These are phyloP conservation scores for Limonius californicus DNA, from an alignment of 1,140 invertebrate species.

Conservation along the genomic window DNA sequence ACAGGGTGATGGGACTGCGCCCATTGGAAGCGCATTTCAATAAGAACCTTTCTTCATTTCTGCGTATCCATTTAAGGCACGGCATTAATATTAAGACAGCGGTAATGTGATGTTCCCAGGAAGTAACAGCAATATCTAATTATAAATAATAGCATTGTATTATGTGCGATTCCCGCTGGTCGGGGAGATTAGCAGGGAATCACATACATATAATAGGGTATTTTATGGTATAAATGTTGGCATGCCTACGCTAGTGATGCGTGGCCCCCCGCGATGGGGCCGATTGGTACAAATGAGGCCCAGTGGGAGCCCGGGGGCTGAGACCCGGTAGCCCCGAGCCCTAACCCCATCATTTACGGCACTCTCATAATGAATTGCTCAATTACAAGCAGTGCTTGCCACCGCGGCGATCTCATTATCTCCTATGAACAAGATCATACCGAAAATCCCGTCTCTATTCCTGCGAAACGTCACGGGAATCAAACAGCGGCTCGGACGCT, in stretches of 20 bases:
- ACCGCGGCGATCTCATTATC: conserved; percentile 25
- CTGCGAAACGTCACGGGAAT: not conserved
- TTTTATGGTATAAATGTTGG: not conserved
- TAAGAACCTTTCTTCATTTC: no score
- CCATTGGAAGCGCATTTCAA: no score
- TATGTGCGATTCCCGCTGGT: not conserved
- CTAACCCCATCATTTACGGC: conserved; percentile 20
- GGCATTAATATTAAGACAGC: not conserved
- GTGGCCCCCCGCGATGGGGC: conserved; percentile 20
- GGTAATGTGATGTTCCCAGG: not conserved
- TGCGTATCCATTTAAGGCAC: no score
- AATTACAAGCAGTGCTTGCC: conserved; percentile 24
- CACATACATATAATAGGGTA: not conserved
- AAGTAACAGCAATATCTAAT: not conserved
- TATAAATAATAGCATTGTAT: not conserved
- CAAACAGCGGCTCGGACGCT: no score
- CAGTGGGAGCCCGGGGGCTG: conserved; percentile 7
- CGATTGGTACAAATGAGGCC: conserved; percentile 29
- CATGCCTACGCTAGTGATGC: conserved; percentile 14
- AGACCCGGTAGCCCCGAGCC: conserved; percentile 9
- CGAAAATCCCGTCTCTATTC: not conserved
- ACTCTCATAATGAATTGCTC: conserved; percentile 23
- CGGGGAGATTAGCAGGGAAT: not conserved
- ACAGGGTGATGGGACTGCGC: not conserved
- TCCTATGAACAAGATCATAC: conserved; percentile 21